Conservation (phyloP, 2,113 vertebrate genomes). For the Mormoops blainvillei region DNA sequence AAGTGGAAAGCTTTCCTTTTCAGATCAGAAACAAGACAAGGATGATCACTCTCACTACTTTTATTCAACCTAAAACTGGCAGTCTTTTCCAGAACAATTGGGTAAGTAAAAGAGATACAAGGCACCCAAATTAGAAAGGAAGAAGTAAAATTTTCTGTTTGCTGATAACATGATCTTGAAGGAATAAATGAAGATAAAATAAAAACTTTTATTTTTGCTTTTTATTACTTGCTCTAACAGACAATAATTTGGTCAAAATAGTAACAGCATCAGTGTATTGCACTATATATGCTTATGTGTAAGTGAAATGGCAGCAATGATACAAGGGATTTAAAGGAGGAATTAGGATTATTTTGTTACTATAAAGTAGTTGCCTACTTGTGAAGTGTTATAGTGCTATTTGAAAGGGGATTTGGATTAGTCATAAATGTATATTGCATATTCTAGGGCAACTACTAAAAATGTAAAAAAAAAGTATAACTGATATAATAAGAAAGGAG, state of each 20-base stretch:
- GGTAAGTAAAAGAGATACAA: background rate
- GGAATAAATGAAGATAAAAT: background rate
- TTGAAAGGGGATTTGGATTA: background rate
- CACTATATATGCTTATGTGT: background rate
- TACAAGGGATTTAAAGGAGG: background rate
- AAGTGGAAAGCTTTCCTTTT: background rate
- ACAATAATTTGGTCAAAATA: background rate
- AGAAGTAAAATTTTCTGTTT: background rate
- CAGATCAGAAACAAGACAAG: background rate
- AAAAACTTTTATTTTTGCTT: no score
- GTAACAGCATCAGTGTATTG: background rate
- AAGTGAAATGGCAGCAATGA: background rate
- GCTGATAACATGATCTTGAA: background rate
- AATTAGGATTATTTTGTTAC: background rate
- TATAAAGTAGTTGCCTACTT: background rate
- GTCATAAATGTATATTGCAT: background rate
- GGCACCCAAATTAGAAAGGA: background rate
- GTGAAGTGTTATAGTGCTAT: background rate
- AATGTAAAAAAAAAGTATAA: background rate
- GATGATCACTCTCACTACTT: background rate
- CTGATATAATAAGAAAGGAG: background rate
- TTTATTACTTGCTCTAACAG: background rate
- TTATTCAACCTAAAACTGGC: background rate
- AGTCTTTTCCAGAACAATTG: background rate
- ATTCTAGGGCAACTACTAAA: background rate